Evolutionary conservation across 2,888 invertebrate species (phyloP).

Genomic region (Amphipoea lucens): DNA sequence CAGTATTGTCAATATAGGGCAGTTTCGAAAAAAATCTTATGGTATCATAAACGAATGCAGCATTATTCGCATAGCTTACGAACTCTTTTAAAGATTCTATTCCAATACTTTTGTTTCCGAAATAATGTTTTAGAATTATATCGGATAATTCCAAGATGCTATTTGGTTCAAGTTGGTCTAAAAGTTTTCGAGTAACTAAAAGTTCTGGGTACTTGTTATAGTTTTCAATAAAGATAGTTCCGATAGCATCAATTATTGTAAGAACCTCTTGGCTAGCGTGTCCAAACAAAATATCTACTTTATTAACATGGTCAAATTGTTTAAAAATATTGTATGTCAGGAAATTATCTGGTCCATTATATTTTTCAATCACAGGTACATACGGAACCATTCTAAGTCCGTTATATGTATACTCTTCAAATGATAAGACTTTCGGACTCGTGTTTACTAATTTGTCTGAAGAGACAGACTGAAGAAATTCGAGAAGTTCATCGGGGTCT

Average conservation of each 20-base stretch:
- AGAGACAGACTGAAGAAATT: constrained; percentile 35
- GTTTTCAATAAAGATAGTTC: not conserved
- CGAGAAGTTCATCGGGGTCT: constrained; percentile 24
- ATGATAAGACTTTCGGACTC: constrained; percentile 34
- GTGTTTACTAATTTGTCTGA: constrained; percentile 24
- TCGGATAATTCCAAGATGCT: constrained; percentile 19
- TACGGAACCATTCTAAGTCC: constrained; percentile 22
- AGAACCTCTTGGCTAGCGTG: constrained; percentile 19
- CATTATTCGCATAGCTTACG: constrained; percentile 8
- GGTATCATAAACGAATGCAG: constrained; percentile 9
- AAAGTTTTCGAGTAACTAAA: constrained; percentile 32
- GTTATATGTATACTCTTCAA: constrained; percentile 26
- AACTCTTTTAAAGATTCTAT: constrained; percentile 9
- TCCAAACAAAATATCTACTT: constrained; percentile 42
- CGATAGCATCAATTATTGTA: not conserved
- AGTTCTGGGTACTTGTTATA: constrained; percentile 23
- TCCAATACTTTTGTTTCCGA: constrained; percentile 32
- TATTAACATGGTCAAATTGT: constrained; percentile 11
- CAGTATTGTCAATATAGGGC: constrained; percentile 19
- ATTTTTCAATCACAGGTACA: constrained; percentile 44
- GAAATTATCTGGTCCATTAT: constrained; percentile 28
- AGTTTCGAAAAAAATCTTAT: constrained; percentile 15
- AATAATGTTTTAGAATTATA: constrained; percentile 31
- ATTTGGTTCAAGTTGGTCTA: not conserved
- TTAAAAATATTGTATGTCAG: constrained; percentile 18